These are phyloP conservation scores for Porites rus DNA, from an alignment of 92 coral and sea anemone species.

Conservation along the genomic window DNA sequence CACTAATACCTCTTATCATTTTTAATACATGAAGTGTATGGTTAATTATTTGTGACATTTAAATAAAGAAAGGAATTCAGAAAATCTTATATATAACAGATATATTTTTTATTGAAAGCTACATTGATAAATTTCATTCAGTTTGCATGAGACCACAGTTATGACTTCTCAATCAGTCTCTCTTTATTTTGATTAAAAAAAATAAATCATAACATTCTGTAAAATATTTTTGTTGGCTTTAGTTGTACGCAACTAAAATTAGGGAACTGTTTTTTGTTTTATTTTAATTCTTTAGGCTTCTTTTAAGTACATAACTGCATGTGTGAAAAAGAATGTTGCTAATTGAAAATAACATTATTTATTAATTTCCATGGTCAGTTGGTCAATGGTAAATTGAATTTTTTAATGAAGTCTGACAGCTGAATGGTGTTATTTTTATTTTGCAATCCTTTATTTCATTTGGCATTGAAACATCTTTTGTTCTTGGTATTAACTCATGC, in stretches of 20 bases:
- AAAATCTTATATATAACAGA: not conserved
- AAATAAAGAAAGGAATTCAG: not conserved
- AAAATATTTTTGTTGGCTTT: not conserved
- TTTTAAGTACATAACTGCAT: not conserved
- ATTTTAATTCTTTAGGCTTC: not conserved
- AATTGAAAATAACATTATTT: conserved; percentile 31
- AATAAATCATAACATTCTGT: not conserved
- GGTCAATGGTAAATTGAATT: conserved; percentile 19
- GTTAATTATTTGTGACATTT: not conserved
- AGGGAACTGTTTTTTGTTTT: not conserved
- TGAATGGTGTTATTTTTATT: conserved; percentile 6
- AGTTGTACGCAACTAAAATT: not conserved
- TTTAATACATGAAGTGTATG: not conserved
- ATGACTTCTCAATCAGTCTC: not conserved
- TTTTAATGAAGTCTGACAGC: conserved; percentile 17
- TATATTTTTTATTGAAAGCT: not conserved
- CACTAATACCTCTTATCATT: not conserved
- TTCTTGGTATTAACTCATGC: conserved; percentile 10
- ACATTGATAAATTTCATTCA: not conserved
- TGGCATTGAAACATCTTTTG: conserved; percentile 28
- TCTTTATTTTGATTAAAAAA: not conserved
- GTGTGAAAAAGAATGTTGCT: not conserved
- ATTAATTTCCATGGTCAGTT: conserved; percentile 18
- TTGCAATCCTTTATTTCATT: conserved; percentile 1
- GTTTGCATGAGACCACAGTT: not conserved